These are phyloP conservation scores for Actenoides lindsayi DNA, from an alignment of 2,113 vertebrate genomes.

Conservation along the genomic window DNA sequence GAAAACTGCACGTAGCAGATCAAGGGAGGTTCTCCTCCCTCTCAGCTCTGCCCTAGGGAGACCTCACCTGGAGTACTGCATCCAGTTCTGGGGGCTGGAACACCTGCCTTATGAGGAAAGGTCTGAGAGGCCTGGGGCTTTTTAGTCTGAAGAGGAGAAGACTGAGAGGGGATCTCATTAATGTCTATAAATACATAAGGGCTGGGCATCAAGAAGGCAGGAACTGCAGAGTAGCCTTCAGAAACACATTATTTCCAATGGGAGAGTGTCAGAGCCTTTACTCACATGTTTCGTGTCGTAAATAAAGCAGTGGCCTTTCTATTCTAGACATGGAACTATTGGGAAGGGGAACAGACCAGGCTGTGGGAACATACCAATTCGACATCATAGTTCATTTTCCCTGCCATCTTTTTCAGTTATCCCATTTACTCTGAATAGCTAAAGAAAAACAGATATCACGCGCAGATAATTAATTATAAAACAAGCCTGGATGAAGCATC, in stretches of 20 bases:
- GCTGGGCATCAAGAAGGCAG: no score
- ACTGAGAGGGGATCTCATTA: no score
- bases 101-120: no score
- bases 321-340: constrained; percentile 1
- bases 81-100: no score
- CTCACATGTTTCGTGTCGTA: not conserved
- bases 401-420: not conserved
- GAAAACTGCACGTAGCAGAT: not conserved
- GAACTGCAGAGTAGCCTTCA: not conserved
- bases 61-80: no score
- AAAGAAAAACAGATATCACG: not conserved
- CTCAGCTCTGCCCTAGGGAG: no score
- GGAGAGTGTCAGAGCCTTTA: not conserved
- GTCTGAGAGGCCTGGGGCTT: no score
- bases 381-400: not conserved
- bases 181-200: no score
- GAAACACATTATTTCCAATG: not conserved
- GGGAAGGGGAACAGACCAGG: not conserved
- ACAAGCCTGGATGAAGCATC: not conserved
- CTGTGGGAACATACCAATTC: constrained; percentile 1
- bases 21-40: no score
- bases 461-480: not conserved
- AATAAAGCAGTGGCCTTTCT: constrained; percentile 22
- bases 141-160: no score
- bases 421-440: not conserved